Percentiles rank a stretch among this genome's conserved stretches.
Conservation (phyloP, 2,888 invertebrate species). For the Acanthosoma haemorrhoidale region DNA sequence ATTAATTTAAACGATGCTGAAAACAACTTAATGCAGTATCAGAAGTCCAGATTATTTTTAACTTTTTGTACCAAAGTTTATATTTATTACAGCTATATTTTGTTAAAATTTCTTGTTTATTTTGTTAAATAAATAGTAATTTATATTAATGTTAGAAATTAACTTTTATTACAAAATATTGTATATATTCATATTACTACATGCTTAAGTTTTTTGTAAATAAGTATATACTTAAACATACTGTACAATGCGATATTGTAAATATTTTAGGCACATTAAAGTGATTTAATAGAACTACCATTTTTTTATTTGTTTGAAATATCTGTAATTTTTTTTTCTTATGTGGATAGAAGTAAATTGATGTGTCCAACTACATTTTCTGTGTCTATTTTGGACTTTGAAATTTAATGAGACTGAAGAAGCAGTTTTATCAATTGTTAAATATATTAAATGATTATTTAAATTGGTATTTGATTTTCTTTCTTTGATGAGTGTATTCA, state of each 20-base stretch:
- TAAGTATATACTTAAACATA: conserved; percentile 7
- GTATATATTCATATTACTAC: not conserved
- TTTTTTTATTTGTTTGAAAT: not conserved
- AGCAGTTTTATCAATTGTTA: not conserved
- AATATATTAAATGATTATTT: not conserved
- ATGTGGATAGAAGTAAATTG: too few species aligned
- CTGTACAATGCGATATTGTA: too few species aligned
- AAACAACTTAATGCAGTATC: not conserved
- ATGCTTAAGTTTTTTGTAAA: conserved; percentile 3
- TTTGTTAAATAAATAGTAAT: not conserved
- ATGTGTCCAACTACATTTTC: too few species aligned
- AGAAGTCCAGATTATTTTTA: not conserved
- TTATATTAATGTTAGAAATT: conserved; percentile 12
- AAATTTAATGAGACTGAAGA: conserved; percentile 1
- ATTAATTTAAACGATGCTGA: not conserved
- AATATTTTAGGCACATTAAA: not conserved
- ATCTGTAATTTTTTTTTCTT: too few species aligned
- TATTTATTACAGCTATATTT: conserved; percentile 9
- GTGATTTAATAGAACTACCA: conserved; percentile 14
- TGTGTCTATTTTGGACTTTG: not conserved
- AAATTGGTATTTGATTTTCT: not conserved
- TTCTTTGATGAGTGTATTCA: too few species aligned
- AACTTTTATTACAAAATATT: not conserved
- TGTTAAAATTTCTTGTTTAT: conserved; percentile 8
- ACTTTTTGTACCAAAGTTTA: conserved; percentile 8